Evolutionary conservation across 2,113 vertebrate species (phyloP).

Genomic region (Caracal caracal): DNA sequence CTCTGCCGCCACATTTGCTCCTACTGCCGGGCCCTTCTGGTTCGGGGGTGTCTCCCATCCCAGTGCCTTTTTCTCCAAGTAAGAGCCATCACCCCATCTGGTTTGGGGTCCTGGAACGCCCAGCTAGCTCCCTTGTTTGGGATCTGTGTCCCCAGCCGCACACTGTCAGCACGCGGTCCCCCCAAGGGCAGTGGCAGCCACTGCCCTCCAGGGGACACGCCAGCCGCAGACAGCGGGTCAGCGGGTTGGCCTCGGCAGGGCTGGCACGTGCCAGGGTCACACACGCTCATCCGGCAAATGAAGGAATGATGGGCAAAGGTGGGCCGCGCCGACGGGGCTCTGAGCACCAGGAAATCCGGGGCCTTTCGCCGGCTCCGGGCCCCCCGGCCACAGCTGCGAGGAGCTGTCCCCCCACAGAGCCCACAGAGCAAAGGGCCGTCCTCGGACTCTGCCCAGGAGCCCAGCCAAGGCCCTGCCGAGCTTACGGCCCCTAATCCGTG

Average conservation of each 20-base stretch:
- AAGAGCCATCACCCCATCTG: neutral
- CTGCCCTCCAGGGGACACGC: no score
- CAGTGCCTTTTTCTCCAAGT: neutral
- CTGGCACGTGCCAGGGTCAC: rapidly evolving
- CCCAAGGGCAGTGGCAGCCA: neutral
- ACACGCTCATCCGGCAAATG: rapidly evolving
- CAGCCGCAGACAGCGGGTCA: neutral
- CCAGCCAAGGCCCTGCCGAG: neutral
- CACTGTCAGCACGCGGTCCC: rapidly evolving
- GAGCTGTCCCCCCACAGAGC: neutral
- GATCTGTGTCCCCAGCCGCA: neutral
- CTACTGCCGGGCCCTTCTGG: rapidly evolving
- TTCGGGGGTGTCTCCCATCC: rapidly evolving
- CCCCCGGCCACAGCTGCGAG: rapidly evolving
- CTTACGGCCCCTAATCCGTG: neutral
- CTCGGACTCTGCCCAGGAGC: no score
- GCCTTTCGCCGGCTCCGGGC: rapidly evolving
- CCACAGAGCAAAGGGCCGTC: neutral
- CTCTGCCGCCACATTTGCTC: neutral
- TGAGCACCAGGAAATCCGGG: neutral
- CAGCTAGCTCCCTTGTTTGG: neutral
- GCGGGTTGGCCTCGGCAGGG: neutral
- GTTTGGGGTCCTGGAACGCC: neutral
- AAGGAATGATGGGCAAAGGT: rapidly evolving
- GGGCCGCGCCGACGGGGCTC: rapidly evolving